These are phyloP conservation scores for Lithobates pipiens DNA, from an alignment of 2,797 vertebrate species.

Conservation along the genomic window DNA sequence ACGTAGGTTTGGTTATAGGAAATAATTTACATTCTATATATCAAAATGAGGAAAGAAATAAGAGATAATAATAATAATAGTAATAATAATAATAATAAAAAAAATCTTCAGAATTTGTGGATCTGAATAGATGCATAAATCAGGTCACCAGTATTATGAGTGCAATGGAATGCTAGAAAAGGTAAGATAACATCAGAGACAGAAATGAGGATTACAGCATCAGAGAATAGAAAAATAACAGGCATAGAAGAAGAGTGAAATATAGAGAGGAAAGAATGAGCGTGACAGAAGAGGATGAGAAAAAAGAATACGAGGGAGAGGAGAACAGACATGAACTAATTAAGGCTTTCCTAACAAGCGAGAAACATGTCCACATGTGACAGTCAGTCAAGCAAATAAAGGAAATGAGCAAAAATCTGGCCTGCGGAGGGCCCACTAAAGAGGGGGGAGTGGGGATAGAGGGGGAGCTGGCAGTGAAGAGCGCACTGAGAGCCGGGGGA, in stretches of 20 bases:
- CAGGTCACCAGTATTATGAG: not conserved
- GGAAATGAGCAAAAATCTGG: constrained; percentile 92
- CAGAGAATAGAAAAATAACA: constrained; percentile 24
- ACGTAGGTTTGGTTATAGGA: not conserved
- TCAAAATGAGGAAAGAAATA: too few relatives aligned
- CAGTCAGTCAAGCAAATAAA: constrained; percentile 99
- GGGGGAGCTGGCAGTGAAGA: constrained; percentile 90
- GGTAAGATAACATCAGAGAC: not conserved
- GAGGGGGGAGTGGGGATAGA: constrained; percentile 57
- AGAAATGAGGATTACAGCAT: not conserved
- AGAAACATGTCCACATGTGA: constrained; percentile 91
- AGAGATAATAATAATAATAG: too few relatives aligned
- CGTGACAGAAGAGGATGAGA: constrained; percentile 53
- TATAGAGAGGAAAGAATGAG: constrained; percentile 47
- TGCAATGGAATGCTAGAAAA: not conserved
- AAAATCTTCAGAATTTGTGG: too few relatives aligned
- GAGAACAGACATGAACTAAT: constrained; percentile 86
- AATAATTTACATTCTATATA: not conserved
- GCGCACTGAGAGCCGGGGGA: constrained; percentile 80
- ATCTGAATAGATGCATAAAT: not conserved
- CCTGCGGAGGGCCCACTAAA: constrained; percentile 71
- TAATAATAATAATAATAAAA: too few relatives aligned
- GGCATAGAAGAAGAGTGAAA: constrained; percentile 41
- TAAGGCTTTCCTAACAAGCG: constrained; percentile 90
- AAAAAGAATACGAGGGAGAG: constrained; percentile 63